Conservation (phyloP, 2,113 vertebrate species). For the Panurus biarmicus region DNA sequence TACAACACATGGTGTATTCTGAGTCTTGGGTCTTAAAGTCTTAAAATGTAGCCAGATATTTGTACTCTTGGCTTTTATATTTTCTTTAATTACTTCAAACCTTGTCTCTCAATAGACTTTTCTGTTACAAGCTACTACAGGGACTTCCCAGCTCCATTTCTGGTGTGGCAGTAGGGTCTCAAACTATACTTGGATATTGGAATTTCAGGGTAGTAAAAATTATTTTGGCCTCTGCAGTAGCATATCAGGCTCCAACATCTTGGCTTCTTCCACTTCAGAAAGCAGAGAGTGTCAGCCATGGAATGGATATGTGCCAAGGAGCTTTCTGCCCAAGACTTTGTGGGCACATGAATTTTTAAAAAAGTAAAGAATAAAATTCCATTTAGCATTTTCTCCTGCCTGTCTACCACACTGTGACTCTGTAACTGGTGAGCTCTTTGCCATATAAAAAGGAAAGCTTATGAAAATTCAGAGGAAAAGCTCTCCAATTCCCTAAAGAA, state of each 20-base stretch:
- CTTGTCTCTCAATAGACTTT: not conserved
- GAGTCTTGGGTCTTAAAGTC: not conserved
- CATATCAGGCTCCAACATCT: not conserved
- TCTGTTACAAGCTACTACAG: not conserved
- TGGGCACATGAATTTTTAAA: not conserved
- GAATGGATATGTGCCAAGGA: not conserved
- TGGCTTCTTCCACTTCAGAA: not conserved
- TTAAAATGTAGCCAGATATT: not conserved
- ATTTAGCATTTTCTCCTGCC: not conserved
- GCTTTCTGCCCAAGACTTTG: not conserved
- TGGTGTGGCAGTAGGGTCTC: not conserved
- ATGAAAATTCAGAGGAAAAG: not conserved
- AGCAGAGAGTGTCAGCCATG: not conserved
- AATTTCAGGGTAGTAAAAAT: not conserved
- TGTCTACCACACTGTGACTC: not conserved
- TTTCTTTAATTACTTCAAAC: not conserved
- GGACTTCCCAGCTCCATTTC: not conserved
- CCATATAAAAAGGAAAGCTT: not conserved
- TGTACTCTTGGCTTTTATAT: not conserved
- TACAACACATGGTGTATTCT: not conserved
- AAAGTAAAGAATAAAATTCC: not conserved
- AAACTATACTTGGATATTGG: not conserved
- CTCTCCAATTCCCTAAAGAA: slow-evolving; percentile 27
- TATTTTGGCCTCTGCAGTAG: not conserved
- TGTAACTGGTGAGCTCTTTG: not conserved